Evolutionary conservation across 2,113 vertebrate genomes (phyloP).

Genomic region (Callospermophilus lateralis): DNA sequence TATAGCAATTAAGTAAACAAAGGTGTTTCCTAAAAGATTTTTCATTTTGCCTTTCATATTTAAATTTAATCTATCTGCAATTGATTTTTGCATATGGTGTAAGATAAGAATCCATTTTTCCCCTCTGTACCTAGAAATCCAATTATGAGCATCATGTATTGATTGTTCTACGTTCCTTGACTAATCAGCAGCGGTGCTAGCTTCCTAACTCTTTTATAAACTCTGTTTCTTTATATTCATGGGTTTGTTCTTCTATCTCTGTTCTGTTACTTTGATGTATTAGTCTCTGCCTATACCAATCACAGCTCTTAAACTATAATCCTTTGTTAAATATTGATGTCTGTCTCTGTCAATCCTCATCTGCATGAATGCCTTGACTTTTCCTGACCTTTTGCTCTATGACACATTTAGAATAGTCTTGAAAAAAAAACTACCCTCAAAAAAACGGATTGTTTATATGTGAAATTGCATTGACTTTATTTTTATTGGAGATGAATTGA

Average conservation of each 20-base stretch:
- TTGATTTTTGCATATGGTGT: background rate
- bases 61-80: conserved; percentile 41
- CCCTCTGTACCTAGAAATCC: background rate
- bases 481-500: background rate
- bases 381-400: conserved; percentile 39
- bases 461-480: background rate
- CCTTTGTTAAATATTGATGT: conserved; percentile 41
- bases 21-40: background rate
- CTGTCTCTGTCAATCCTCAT: background rate
- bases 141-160: background rate
- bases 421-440: background rate
- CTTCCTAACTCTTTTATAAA: background rate
- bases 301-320: background rate
- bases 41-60: conserved; percentile 1
- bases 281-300: background rate
- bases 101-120: background rate
- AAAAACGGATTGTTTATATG: background rate
- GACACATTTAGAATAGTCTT: conserved; percentile 25
- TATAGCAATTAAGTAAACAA: conserved; percentile 16
- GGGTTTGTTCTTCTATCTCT: background rate
- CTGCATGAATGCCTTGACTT: conserved; percentile 24
- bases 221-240: background rate
- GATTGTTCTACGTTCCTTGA: conserved; percentile 27
- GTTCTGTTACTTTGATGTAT: conserved; percentile 4
- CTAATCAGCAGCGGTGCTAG: background rate